Base-by-base conservation (phyloP, 2,888 invertebrate species). In the Drosophila helvetica region DNA sequence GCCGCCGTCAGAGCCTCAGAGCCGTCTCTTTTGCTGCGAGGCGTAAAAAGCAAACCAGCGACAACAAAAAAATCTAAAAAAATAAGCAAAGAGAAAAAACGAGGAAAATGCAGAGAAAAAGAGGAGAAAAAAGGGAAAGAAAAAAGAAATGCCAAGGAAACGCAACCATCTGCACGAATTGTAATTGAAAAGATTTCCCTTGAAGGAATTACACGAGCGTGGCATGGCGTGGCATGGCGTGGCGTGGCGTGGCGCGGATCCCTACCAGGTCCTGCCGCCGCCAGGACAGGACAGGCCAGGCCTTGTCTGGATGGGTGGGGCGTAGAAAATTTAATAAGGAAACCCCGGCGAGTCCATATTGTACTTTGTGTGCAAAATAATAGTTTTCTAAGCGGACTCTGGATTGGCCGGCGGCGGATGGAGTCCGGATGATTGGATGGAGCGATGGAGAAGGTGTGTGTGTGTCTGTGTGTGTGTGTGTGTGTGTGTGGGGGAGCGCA, bases 131-230 rank as follows among this genome's bases (percentile, higher is more conserved):
- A 46, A 25, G 42, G 25, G 8, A 6, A 30, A 52, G 47, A 47
- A 57, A 9, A 47, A 52, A 48, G 60, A 57, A 64, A 63, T 48
- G 74, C 71, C 67, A 78, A 79, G 83, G 83, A 83, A 88, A 79
- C 74, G 81, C 87, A 81, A 79, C 85, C 88, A 88, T 87, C 88
- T 88, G 88, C 88, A 88, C 78, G 86, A 88, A 87, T 85, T 79
- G 85, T 87, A 88, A 88, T 88, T 88, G 88, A 88, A 88, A 88
- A 88, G 87, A 88, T 87, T 88, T 88, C 82, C 86, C 88, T 86
- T 83, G 77, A 86, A 85, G 88, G 81, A 84, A 88, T 88, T 75
- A 78, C 86, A 77, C 59, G 76, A 75, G 79, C 72, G 65, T 66
- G 38, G 38, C 38, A 27, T 8, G 25, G 79, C 71, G 63, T 65